These are phyloP conservation scores for Tiliqua scincoides DNA, from an alignment of 2,113 vertebrate genomes.

Conservation along the genomic window DNA sequence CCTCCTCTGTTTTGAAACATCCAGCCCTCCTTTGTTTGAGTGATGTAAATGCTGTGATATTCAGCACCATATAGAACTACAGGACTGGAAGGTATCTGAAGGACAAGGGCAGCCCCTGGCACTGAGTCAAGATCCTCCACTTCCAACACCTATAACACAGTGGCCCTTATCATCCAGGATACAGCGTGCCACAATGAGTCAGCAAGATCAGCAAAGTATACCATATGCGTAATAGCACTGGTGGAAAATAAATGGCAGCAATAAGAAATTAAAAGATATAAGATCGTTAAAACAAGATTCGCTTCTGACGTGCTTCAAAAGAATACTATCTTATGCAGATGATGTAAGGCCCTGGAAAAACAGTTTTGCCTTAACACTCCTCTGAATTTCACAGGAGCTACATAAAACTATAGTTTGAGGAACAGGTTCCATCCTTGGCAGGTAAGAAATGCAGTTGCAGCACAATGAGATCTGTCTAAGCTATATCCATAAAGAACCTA, in stretches of 20 bases:
- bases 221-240: background rate
- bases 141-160: background rate
- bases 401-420: background rate
- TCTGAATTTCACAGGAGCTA: background rate
- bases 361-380: background rate
- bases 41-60: slow-evolving; percentile 21
- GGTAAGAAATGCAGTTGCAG: background rate
- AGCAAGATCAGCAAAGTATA: background rate
- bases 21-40: slow-evolving; percentile 6
- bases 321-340: background rate
- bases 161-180: background rate
- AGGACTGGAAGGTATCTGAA: slow-evolving; percentile 43
- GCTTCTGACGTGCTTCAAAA: background rate
- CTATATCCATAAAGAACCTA: background rate
- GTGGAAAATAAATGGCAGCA: slow-evolving; percentile 17
- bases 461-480: background rate
- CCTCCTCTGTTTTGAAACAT: slow-evolving; percentile 46
- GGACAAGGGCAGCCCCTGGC: background rate
- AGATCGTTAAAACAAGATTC: background rate
- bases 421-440: background rate
- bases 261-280: slow-evolving; percentile 11
- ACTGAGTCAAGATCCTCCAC: background rate
- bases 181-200: background rate
- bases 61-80: slow-evolving; percentile 26
- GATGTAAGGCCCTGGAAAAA: background rate